Conservation (phyloP, 2,888 invertebrate species). For the Tricholauxania praeusta region DNA sequence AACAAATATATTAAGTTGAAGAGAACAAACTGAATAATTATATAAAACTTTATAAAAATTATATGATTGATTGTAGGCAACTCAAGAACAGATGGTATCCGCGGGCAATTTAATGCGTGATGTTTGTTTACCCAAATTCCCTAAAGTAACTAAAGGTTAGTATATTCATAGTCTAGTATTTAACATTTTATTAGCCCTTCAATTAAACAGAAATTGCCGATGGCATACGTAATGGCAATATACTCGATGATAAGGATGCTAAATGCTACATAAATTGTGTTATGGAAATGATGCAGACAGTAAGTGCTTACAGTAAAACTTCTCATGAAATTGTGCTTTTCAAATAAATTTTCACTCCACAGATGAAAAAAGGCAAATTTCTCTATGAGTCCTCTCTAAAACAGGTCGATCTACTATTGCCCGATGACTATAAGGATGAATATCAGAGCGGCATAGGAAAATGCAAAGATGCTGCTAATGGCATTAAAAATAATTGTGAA, state of each 20-base stretch:
- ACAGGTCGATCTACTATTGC: conserved; percentile 64
- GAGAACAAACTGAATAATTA: too few relatives aligned
- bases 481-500: conserved; percentile 66
- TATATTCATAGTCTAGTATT: neutral
- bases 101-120: conserved; percentile 75
- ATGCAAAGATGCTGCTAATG: conserved; percentile 60
- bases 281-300: conserved; percentile 70
- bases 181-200: neutral
- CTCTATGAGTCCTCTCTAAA: conserved; percentile 61
- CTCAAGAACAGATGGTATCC: conserved; percentile 73
- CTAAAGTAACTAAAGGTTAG: conserved; percentile 55
- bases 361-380: conserved; percentile 67
- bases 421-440: conserved; percentile 60
- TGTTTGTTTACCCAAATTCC: conserved; percentile 74
- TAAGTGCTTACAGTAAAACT: conserved; percentile 55
- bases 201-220: conserved; percentile 55
- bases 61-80: conserved; percentile 53
- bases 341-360: neutral
- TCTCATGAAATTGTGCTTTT: neutral
- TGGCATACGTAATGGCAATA: conserved; percentile 55
- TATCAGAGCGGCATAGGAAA: conserved; percentile 55
- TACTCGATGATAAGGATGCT: conserved; percentile 61
- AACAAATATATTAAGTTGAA: too few relatives aligned
- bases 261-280: conserved; percentile 72
- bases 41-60: too few relatives aligned